Evolutionary conservation across 2,888 invertebrate species (phyloP), one percentile per base, ranked within the genome.

Genomic region (Acrobasis suavella): DNA sequence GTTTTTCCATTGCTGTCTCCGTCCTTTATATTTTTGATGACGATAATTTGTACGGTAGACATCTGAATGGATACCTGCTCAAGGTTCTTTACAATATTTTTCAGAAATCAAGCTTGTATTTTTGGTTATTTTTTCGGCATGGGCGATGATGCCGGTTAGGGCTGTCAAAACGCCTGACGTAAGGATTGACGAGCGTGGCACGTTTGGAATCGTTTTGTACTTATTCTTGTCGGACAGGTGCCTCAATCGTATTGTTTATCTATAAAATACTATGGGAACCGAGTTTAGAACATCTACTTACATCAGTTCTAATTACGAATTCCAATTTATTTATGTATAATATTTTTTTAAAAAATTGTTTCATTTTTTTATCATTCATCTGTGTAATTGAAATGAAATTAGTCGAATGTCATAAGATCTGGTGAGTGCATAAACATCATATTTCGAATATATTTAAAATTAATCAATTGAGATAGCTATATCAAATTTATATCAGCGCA

Each of bases 141-240:
- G 77, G 73, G 75, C 85, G 83, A 77, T 89, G 91, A 91, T 88
- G 90, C 86, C 91, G 90, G 90, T 90, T 87, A 85, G 80, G 82
- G 85, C 91, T 91, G 91, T 92, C 91, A 91, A 86, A 91, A 85
- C 77, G 81, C 82, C 78, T 91, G 91, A 91, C 90, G 86, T 83
- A 72, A 80, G 83, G 89, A 91, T 90, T 91, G 91, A 92, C 91
- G 90, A 90, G 87, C 88, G 84, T 82, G 78, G 78, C 81, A 73
- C 79, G 82, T 72, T 78, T 71, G 66, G 65, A 70, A 72, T 75
- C 76, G 81, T 87, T 88, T 89, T 89, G 79, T 86, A 82, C 80
- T 82, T 85, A 82, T 91, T 88, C 77, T 74, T 72, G 71, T 73
- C 69, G 72, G 74, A 76, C 86, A 86, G 85, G 85, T 88, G 87